Evolutionary conservation across 92 coral and sea anemone genomes (phyloP).

Genomic region (Siderastrea siderea): DNA sequence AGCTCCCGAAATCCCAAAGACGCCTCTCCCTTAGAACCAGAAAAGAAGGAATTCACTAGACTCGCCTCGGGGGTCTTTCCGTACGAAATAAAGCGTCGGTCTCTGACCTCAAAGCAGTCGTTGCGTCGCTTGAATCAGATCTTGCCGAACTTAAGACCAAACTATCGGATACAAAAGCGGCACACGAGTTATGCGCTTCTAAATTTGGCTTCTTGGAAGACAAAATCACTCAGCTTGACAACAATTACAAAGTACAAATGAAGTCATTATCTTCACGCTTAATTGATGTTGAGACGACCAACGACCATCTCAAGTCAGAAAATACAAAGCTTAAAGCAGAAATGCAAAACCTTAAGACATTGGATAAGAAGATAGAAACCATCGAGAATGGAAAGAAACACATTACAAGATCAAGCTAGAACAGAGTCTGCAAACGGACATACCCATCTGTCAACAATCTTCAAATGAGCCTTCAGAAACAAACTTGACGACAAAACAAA

Average conservation of each 20-base stretch:
- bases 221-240: conserved; percentile 24
- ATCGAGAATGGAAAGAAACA: not conserved
- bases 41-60: conserved; percentile 36
- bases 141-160: not conserved
- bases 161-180: not conserved
- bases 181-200: not conserved
- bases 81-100: not conserved
- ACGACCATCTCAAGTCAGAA: not conserved
- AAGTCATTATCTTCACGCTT: conserved; percentile 7
- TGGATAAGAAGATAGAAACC: not conserved
- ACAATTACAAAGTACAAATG: conserved; percentile 4
- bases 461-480: too few relatives aligned
- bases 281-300: conserved; percentile 16
- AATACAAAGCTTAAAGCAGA: conserved; percentile 7
- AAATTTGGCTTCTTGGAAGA: conserved; percentile 8
- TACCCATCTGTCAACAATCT: too few relatives aligned
- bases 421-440: not conserved
- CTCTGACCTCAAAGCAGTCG: conserved; percentile 25
- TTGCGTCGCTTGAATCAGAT: not conserved
- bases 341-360: not conserved
- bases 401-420: too few relatives aligned
- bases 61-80: conserved; percentile 14
- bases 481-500: too few relatives aligned
- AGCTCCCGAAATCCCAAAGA: too few relatives aligned
- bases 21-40: not conserved